Conservation (phyloP, 2,113 vertebrate species). For the Arvicanthis niloticus region DNA sequence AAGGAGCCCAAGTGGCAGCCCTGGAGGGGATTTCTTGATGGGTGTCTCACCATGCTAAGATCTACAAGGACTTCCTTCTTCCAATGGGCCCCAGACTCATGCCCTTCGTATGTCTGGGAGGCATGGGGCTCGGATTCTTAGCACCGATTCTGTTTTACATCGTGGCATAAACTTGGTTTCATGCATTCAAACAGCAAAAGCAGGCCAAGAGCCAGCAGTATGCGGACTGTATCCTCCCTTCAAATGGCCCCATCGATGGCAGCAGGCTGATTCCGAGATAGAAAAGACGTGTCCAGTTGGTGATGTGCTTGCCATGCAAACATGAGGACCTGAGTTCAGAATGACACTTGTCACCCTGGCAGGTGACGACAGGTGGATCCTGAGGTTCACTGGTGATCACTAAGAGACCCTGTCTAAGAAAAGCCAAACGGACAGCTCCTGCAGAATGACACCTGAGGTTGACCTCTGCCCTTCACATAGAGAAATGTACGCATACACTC, state of each 20-base stretch:
- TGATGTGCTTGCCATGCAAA: too few relatives aligned
- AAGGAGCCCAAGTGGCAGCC: neutral
- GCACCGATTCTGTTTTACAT: neutral
- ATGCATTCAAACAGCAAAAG: neutral
- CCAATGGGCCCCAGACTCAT: fast-evolving
- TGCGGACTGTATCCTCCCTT: fast-evolving
- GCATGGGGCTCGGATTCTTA: too few relatives aligned
- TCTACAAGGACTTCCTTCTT: neutral
- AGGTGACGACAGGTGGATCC: too few relatives aligned
- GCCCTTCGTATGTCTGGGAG: neutral
- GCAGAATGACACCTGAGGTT: neutral
- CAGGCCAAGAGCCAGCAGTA: neutral
- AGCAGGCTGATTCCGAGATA: neutral
- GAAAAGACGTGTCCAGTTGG: neutral
- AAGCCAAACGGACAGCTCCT: neutral
- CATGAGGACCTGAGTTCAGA: too few relatives aligned
- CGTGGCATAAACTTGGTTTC: too few relatives aligned
- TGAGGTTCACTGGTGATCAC: neutral
- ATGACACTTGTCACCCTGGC: neutral
- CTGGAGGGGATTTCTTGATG: neutral
- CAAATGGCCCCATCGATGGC: neutral
- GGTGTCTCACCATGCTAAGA: neutral
- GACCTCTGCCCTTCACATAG: neutral
- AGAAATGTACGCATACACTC: neutral
- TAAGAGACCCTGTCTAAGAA: neutral